Base-by-base conservation (phyloP, 2,113 vertebrate species). In the Labeo rohita region DNA sequence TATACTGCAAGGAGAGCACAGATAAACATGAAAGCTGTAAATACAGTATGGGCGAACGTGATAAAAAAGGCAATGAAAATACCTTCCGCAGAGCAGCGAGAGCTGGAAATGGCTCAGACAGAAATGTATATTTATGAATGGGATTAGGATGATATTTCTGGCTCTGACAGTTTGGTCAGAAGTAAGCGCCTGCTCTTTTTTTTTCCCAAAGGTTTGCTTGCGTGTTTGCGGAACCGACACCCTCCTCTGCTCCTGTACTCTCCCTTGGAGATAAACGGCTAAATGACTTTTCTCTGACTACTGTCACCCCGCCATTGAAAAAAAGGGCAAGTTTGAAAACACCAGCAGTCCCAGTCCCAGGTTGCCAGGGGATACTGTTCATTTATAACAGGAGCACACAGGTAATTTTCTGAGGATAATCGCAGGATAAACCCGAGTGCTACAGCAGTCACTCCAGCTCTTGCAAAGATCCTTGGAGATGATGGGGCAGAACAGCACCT, bases 121-220 rank as follows among this genome's bases (percentile, higher is more conserved):
- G 36, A 87, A 83, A 80, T 85, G 63, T 81, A 76, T 90, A 88
- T 91, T 85, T 87, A 91, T 77, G 89, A 87, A 83, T 68, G 70
- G 82, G 85, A 89, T 88, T 88, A 89, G 11, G 76, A 66, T 77
- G 65, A 87, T 78, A 84, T 89, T 84, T 23, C 43, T 49, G 84
- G 77, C 61, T 13, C 79, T 43, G 75, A 59, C 77, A 65, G 85
- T 73, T 78, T 50, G 74, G 61, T 85, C 23, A 86, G 83, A 59
- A 85, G 82, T 82, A 8, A 47, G 54, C 47, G 65, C 49, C 47
- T 34, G 3, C 16, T 47, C 13, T 63, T 72, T 39, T 47, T 66
- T 82, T 59, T 34, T 68, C 88, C 5, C 49, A 87, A 90, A 92
- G 80, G 79, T 70, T 21, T 15, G 56, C 61, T 18, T 54, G 54